A percentile compares a stretch with the other conserved stretches of the same genome.
These are phyloP conservation scores for Trichogramma dendrolimi DNA, from an alignment of 2,888 invertebrate species.

Conservation along the genomic window DNA sequence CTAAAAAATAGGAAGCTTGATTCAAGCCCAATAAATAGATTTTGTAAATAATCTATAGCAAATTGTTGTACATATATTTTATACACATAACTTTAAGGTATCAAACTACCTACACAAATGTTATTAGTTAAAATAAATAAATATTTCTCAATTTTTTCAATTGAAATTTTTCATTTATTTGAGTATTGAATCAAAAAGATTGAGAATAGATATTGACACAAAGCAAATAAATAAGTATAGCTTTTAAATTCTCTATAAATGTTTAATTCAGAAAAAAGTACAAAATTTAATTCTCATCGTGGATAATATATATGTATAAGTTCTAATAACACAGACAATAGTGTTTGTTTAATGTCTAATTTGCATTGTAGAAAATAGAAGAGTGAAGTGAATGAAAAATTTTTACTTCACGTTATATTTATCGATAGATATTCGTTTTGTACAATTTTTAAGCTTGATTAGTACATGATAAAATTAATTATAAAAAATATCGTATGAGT, in stretches of 20 bases:
- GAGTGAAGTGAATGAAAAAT: neutral
- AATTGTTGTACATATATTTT: neutral
- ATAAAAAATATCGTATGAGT: neutral
- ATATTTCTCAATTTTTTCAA: constrained; percentile 6
- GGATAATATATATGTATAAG: constrained; percentile 11
- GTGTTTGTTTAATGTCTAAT: constrained; percentile 7
- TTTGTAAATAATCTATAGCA: neutral
- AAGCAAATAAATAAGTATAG: too few species aligned
- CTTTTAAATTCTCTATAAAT: constrained; percentile 8
- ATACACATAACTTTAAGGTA: neutral
- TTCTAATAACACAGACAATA: constrained; percentile 23
- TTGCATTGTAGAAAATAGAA: constrained; percentile 6
- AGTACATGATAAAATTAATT: neutral
- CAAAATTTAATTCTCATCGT: constrained; percentile 17
- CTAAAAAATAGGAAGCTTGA: neutral
- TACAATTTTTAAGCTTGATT: constrained; percentile 3
- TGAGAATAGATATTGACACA: too few species aligned
- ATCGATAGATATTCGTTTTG: constrained; percentile 2
- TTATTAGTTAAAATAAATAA: neutral
- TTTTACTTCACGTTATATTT: neutral
- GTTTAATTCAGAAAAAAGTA: constrained; percentile 18
- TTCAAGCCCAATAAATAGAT: neutral
- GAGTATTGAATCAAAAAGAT: too few species aligned
- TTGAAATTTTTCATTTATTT: too few species aligned
- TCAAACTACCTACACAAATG: neutral